Conservation (phyloP, 53 echinoderm and acorn worm genomes). For the Hippasteria phrygiana region DNA sequence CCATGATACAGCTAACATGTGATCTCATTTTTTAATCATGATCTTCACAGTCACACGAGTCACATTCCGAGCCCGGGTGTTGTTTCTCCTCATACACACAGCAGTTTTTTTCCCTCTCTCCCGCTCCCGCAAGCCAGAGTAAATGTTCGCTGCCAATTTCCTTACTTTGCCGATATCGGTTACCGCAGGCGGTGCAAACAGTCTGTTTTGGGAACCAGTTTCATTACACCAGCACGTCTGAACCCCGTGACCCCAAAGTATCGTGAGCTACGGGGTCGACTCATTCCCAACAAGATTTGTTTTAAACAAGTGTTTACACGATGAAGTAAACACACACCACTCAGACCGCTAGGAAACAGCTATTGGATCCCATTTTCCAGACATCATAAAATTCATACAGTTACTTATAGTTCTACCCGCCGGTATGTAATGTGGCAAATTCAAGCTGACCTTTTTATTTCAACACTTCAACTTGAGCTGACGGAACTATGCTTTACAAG, state of each 20-base stretch:
- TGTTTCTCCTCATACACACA: slow-evolving; percentile 7
- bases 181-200: slow-evolving; percentile 14
- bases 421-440: neutral
- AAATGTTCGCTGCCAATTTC: slow-evolving; percentile 38
- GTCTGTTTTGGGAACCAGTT: slow-evolving; percentile 22
- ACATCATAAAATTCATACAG: slow-evolving; percentile 17
- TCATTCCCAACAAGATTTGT: slow-evolving; percentile 8
- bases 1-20: slow-evolving; percentile 13
- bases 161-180: slow-evolving; percentile 24
- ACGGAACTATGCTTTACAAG: too few species aligned
- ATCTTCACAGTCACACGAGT: neutral
- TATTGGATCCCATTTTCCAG: neutral
- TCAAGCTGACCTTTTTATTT: too few species aligned
- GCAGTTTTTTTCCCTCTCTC: neutral
- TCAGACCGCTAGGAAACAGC: slow-evolving; percentile 15
- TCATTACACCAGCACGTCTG: slow-evolving; percentile 32
- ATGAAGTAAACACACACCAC: slow-evolving; percentile 45
- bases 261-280: neutral
- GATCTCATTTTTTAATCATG: slow-evolving; percentile 40
- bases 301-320: slow-evolving; percentile 49
- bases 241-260: slow-evolving; percentile 10
- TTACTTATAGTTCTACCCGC: neutral
- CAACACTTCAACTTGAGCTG: too few species aligned
- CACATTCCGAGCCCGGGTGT: neutral
- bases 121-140: neutral